Conservation (phyloP, 2,113 vertebrate species). For the Nycticebus coucang region DNA sequence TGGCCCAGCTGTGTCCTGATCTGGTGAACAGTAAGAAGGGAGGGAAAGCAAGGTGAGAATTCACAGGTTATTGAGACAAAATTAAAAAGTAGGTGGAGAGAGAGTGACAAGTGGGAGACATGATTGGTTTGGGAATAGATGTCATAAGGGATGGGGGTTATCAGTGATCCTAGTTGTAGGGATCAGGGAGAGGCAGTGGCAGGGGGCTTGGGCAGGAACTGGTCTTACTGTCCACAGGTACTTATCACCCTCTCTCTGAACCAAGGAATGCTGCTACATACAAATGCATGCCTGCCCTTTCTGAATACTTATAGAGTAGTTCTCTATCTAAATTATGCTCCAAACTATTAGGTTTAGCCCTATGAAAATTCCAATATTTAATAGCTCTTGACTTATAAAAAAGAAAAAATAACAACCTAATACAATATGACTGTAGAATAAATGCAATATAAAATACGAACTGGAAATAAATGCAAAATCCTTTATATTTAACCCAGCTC, state of each 20-base stretch:
- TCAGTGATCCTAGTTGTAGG: not conserved
- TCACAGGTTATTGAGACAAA: not conserved
- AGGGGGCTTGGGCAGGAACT: not conserved
- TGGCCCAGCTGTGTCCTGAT: not conserved
- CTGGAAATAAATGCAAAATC: constrained; percentile 19
- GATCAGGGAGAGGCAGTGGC: not conserved
- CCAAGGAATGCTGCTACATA: not conserved
- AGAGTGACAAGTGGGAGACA: not conserved
- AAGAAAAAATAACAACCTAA: not conserved
- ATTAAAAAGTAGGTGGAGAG: not conserved
- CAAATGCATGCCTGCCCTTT: not conserved
- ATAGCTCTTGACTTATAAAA: not conserved
- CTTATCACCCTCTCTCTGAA: not conserved
- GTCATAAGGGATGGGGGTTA: accelerated
- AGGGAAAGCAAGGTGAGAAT: not conserved
- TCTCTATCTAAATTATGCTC: not conserved
- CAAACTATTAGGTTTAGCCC: not conserved
- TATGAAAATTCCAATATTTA: not conserved
- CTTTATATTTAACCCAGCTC: not conserved
- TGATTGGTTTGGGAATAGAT: not conserved
- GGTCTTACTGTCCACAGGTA: not conserved
- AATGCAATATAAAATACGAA: not conserved
- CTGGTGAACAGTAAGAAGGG: not conserved
- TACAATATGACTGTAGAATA: not conserved
- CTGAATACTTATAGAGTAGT: not conserved